These are phyloP conservation scores for Crax fasciolata DNA, from an alignment of 2,797 vertebrate genomes.

Conservation along the genomic window DNA sequence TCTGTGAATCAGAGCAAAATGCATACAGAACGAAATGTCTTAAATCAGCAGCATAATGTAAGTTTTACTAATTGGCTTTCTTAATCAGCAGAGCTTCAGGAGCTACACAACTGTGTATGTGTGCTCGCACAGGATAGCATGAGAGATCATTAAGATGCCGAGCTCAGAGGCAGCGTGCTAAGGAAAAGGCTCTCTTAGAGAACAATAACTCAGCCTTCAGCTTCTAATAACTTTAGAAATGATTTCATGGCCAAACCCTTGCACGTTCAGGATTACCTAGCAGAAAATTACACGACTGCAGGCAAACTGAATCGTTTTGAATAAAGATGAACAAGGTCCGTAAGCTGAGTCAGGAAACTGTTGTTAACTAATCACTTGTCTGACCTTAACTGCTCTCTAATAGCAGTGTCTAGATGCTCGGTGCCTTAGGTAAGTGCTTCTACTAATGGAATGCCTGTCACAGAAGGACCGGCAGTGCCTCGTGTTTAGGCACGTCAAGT, in stretches of 20 bases:
- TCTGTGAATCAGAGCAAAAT: background rate
- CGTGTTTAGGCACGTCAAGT: fast-evolving
- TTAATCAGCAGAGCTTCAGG: background rate
- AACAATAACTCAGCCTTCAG: background rate
- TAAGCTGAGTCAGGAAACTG: background rate
- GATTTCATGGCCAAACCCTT: background rate
- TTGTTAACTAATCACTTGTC: conserved; percentile 21
- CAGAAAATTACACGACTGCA: background rate
- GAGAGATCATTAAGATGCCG: background rate
- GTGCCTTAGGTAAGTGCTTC: background rate
- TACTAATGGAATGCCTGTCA: background rate
- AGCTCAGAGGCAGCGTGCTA: fast-evolving
- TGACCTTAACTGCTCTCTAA: conserved; percentile 32
- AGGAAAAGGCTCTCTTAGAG: background rate
- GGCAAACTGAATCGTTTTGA: background rate
- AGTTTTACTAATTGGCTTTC: background rate
- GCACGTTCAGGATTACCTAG: background rate
- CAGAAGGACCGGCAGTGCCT: background rate
- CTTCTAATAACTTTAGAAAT: background rate
- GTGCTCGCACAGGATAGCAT: background rate
- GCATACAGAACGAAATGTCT: background rate
- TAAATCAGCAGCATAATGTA: background rate
- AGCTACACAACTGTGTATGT: background rate
- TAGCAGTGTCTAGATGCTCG: background rate
- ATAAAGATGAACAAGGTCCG: background rate